phyloP scores from a whole-genome alignment of 53 echinoderm and acorn worm genomes.

The Henricia sp. region DNA sequence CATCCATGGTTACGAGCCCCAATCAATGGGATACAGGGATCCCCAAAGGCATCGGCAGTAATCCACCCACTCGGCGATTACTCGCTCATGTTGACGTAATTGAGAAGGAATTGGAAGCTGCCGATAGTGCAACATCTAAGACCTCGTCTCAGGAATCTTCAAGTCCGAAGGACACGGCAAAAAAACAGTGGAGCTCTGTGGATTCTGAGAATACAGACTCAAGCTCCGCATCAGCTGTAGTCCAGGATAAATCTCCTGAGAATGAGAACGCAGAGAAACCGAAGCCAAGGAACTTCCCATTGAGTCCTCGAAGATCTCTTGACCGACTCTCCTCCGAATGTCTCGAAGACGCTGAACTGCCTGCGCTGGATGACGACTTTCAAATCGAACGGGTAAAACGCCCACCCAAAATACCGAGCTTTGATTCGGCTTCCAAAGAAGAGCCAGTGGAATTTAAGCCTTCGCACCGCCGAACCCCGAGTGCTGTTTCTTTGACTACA shows the following conservation, averaged over 20 bases:
- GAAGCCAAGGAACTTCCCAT: constrained; percentile 15
- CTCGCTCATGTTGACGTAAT: constrained; percentile 75
- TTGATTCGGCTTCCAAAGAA: constrained; percentile 50
- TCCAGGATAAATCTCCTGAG: constrained; percentile 27
- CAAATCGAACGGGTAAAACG: constrained; percentile 61
- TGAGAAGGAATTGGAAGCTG: constrained; percentile 75
- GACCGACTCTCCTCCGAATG: constrained; percentile 86
- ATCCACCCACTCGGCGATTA: constrained; percentile 64
- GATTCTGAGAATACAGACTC: neutral
- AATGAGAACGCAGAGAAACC: constrained; percentile 5
- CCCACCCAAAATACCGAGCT: constrained; percentile 65
- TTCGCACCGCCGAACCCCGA: constrained; percentile 42
- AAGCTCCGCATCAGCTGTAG: neutral
- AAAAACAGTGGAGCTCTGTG: neutral
- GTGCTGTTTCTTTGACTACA: constrained; percentile 45
- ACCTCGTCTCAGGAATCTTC: neutral
- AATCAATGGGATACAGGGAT: constrained; percentile 59
- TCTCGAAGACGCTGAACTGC: constrained; percentile 64
- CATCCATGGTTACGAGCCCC: constrained; percentile 96
- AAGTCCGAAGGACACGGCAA: neutral
- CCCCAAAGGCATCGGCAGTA: neutral
- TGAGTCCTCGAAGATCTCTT: constrained; percentile 65
- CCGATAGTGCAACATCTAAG: constrained; percentile 31
- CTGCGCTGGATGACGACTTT: constrained; percentile 44
- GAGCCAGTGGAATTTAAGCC: constrained; percentile 51